Evolutionary conservation across 2,113 vertebrate genomes (phyloP).

Genomic region (Rhinolophus sinicus): DNA sequence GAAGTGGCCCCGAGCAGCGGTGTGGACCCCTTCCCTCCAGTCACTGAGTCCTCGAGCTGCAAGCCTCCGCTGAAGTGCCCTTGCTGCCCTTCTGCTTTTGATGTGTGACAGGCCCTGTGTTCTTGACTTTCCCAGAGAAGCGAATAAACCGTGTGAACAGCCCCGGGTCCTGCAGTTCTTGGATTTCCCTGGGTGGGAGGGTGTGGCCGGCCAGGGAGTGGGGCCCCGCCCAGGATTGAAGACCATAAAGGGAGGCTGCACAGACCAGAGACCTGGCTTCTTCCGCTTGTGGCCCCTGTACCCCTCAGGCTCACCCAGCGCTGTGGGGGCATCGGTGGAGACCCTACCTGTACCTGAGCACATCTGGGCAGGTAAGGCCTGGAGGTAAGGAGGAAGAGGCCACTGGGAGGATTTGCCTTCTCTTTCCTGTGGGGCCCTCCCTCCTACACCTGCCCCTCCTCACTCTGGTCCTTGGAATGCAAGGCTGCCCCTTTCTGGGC

Average conservation of each 20-base stretch:
- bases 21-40: not conserved
- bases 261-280: rapidly evolving
- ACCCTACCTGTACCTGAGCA: not conserved
- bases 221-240: not conserved
- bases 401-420: rapidly evolving
- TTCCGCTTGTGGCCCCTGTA: rapidly evolving
- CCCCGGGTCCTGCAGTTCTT: conserved; percentile 35
- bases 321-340: rapidly evolving
- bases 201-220: not conserved
- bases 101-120: conserved; percentile 78
- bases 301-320: not conserved
- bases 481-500: not conserved
- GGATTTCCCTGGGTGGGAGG: conserved; percentile 4
- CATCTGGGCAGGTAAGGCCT: not conserved
- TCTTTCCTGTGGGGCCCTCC: not conserved
- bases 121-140: conserved; percentile 80
- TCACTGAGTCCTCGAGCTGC: not conserved
- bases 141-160: conserved; percentile 87
- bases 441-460: rapidly evolving
- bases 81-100: conserved; percentile 80
- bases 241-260: not conserved
- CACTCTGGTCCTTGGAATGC: not conserved
- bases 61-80: conserved; percentile 81
- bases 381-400: not conserved
- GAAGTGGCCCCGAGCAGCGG: not conserved